Conservation (phyloP, 2,888 invertebrate species). For the Megaustenia siamemsis region DNA sequence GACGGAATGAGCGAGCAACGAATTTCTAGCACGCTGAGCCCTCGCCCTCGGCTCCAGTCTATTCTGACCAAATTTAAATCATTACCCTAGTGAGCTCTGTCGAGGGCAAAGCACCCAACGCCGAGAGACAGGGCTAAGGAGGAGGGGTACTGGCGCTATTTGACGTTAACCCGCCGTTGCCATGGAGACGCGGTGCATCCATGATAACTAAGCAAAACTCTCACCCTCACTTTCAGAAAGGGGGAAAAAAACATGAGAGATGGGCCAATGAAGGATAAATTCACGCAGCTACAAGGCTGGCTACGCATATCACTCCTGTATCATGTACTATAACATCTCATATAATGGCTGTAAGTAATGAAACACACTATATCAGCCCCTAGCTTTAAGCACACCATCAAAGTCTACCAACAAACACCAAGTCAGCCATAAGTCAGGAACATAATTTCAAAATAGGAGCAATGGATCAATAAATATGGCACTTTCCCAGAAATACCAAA, state of each 20-base stretch:
- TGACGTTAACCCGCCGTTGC: constrained; percentile 36
- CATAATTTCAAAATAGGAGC: not conserved
- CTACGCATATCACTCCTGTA: too few species aligned
- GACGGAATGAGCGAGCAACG: not conserved
- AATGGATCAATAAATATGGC: not conserved
- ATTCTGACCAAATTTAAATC: constrained; percentile 38
- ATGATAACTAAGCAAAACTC: constrained; percentile 23
- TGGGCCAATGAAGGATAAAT: not conserved
- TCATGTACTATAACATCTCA: too few species aligned
- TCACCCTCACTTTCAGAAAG: constrained; percentile 22
- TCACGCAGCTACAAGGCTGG: too few species aligned
- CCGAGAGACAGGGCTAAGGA: not conserved
- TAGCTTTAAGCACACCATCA: too few species aligned
- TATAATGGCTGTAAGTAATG: too few species aligned
- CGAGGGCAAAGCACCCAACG: constrained; percentile 5
- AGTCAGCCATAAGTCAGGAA: too few species aligned
- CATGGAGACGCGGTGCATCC: constrained; percentile 47
- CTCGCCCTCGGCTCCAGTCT: not conserved
- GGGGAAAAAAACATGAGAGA: constrained; percentile 28
- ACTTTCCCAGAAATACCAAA: not conserved
- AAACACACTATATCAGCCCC: too few species aligned
- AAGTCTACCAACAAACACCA: too few species aligned
- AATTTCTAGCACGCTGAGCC: not conserved
- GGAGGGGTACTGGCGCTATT: constrained; percentile 8
- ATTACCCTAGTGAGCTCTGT: constrained; percentile 25